Evolutionary conservation across 1,140 invertebrate species (phyloP), one percentile per base, ranked within the genome.

Genomic region (Vollenhovia emeryi): DNA sequence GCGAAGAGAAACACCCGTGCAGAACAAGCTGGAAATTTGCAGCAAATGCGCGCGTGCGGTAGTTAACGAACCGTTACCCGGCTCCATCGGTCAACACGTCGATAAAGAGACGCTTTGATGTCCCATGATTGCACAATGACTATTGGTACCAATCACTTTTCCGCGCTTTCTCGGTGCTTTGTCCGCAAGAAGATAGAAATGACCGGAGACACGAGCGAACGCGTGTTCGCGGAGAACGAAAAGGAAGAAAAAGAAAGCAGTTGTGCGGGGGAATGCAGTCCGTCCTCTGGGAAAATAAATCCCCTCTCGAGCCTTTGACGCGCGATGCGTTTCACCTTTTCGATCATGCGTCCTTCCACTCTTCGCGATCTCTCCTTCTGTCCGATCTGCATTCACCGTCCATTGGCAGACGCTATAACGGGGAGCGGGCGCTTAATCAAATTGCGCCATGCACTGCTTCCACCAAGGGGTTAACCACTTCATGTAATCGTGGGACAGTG

Each of bases 61-160:
- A 18, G 66, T 71, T 82, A 82, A 82, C 78, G 78, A 82, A 82
- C 50, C 78, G 18, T 82, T 57, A 43, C 24, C 30, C 50, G 18
- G 8, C 36, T 57, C 64, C 36, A 43, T 27, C 66, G 50, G 18
- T 82, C 66, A 82, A 73, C 78, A 18, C 52, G 11, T 59, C 66
- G 66, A 59, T 45, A 55, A 6, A 79, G 43, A 40, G 33, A 50
- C n/a, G 36, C 24, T 82, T 82, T 82, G 78, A 82, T 82, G 78
- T 71, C 13, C 50, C 64, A 30, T n/a, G 78, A 82, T 73, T 71
- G 78, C 66, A 71, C 78, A 64, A 79, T 33, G 64, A 71, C 24
- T 55, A 33, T 40, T 33, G 9, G 15, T 30, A 55, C 24, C 64
- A 57, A 80, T 80, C 64, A 69, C 62, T 80, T 71, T 80, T 69